Conservation (phyloP, 92 coral and sea anemone genomes). For the Pocillopora grandis region DNA sequence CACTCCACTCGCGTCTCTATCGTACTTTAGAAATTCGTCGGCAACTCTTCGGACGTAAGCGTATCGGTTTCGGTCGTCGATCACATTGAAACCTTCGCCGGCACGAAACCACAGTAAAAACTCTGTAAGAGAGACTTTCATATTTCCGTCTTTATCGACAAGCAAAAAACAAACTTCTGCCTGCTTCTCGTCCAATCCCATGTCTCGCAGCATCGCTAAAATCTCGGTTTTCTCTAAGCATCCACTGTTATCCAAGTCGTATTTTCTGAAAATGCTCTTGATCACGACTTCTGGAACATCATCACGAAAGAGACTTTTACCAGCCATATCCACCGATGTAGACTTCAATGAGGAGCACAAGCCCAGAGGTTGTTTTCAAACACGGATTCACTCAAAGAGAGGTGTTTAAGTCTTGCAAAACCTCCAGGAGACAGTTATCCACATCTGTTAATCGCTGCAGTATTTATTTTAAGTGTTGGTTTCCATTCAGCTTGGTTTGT, state of each 20-base stretch:
- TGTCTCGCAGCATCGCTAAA: slow-evolving; percentile 41
- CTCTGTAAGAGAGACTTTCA: slow-evolving; percentile 63
- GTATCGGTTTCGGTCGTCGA: slow-evolving; percentile 67
- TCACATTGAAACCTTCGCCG: slow-evolving; percentile 63
- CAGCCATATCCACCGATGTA: slow-evolving; percentile 32
- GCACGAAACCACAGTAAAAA: slow-evolving; percentile 68
- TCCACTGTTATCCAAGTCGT: slow-evolving; percentile 67
- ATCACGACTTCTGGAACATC: slow-evolving; percentile 74
- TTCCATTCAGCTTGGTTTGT: slow-evolving; percentile 17
- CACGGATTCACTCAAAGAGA: no score
- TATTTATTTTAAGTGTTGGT: neutral
- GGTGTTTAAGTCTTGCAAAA: neutral
- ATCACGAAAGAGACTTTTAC: slow-evolving; percentile 56
- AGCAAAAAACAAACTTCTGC: slow-evolving; percentile 77
- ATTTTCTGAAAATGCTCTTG: slow-evolving; percentile 68
- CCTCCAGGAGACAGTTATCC: neutral
- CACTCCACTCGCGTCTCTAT: slow-evolving; percentile 68
- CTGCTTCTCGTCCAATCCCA: slow-evolving; percentile 70
- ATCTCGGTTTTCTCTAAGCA: slow-evolving; percentile 55
- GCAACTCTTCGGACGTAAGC: slow-evolving; percentile 67
- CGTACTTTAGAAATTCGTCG: slow-evolving; percentile 69
- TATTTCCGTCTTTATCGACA: slow-evolving; percentile 80
- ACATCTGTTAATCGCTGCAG: neutral
- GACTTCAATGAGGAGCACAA: neutral
- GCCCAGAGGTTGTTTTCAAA: no score